Base-by-base conservation (phyloP, 1,140 invertebrate species). In the Atta texana region DNA sequence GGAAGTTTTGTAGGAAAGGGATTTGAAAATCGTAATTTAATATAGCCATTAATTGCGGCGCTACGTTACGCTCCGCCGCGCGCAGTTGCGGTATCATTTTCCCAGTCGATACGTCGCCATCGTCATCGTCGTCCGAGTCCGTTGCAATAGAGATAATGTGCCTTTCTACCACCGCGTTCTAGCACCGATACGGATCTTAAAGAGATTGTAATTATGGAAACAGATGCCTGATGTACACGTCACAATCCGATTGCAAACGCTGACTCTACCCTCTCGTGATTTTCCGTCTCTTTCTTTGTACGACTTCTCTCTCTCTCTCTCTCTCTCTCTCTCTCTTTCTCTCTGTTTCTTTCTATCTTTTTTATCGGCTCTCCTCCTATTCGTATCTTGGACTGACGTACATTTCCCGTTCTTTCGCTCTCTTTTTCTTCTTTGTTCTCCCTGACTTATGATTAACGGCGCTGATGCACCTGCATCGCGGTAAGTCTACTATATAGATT, bases 151-250 rank as follows among this genome's bases (percentile, higher is more conserved):
- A 77, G 64, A 89, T 88, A 89, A 91, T 82, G 75, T 69, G 16
- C 71, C 80, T 91, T 74, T 59, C 88, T 61, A 81, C 53, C 49
- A 64, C 82, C 82, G 49, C 68, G 78, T 55, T 14, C 14, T 64
- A 75, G 64, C 28, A 63, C 39, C 76, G 86, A 90, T 90, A 88
- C 64, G 75, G 78, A 89, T 90, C 89, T 90, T 76, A 87, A 80
- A 44, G 78, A 80, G 88, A 75, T 77, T 55, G 92, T 91, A 92
- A 93, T 93, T 93, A 93, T 87, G 92, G 88, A 92, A 91, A 93
- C 92, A 93, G 92, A 89, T 93, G 92, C 69, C 87, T 87, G 92
- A 91, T 61, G 84, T 85, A 78, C 86, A 72, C 88, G 87, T 89
- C 89, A 92, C 92, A 92, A 90, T 91, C 81, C 80, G 89, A 93